These are phyloP conservation scores for Picus viridis DNA, from an alignment of 2,797 vertebrate species.

Conservation along the genomic window DNA sequence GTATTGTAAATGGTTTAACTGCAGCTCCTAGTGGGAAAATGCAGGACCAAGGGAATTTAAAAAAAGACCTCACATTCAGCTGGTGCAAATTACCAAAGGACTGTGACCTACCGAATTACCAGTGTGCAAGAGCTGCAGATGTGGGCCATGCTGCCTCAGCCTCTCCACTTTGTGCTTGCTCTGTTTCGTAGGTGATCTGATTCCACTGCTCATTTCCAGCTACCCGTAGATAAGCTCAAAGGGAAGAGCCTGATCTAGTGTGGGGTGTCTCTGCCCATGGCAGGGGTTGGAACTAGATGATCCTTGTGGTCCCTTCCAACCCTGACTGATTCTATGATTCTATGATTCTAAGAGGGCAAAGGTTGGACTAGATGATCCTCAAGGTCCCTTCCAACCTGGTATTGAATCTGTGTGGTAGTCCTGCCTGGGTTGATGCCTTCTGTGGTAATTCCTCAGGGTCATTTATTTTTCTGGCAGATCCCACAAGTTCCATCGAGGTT, in stretches of 20 bases:
- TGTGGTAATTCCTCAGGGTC: not conserved
- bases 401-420: too few species aligned
- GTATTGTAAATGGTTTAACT: conserved; percentile 10
- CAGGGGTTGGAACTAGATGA: too few species aligned
- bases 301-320: too few species aligned
- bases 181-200: not conserved
- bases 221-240: not conserved
- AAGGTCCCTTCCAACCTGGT: too few species aligned
- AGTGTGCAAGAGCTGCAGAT: not conserved
- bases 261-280: too few species aligned
- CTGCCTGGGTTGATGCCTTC: not conserved
- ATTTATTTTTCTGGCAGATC: not conserved
- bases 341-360: too few species aligned
- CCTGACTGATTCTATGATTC: too few species aligned
- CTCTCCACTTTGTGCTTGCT: not conserved
- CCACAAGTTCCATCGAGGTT: not conserved
- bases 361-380: too few species aligned
- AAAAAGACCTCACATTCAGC: not conserved
- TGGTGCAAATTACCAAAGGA: conserved; percentile 44
- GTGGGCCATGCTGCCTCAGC: not conserved
- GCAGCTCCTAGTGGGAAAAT: not conserved
- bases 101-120: conserved; percentile 9
- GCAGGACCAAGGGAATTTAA: not conserved
- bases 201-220: not conserved
- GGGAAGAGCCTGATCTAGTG: too few species aligned